These are phyloP conservation scores for Ameiurus melas DNA, from an alignment of 2,113 vertebrate genomes.

Conservation along the genomic window DNA sequence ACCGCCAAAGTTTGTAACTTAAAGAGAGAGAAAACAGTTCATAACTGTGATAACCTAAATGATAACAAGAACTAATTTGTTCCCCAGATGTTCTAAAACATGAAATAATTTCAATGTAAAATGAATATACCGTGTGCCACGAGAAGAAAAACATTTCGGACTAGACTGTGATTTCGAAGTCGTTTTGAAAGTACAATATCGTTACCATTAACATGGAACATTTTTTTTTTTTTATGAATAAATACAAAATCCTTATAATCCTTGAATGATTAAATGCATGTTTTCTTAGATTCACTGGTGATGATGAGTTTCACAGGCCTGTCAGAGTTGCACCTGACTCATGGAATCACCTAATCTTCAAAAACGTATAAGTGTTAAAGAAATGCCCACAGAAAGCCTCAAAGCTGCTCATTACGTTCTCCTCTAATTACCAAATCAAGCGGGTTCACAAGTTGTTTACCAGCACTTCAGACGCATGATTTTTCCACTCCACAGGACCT, in stretches of 20 bases:
- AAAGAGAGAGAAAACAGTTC: not conserved
- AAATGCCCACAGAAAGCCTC: not conserved
- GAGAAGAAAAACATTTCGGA: too few relatives aligned
- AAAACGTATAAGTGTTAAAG: not conserved
- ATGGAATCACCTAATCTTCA: not conserved
- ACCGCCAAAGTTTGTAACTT: too few relatives aligned
- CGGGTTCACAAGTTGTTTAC: conserved; percentile 37
- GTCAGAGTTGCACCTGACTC: not conserved
- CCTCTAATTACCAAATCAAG: not conserved
- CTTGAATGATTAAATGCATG: not conserved
- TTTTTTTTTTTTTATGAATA: too few relatives aligned
- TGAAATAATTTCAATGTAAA: not conserved
- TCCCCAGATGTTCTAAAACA: not conserved
- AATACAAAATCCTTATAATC: too few relatives aligned
- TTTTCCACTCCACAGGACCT: conserved; percentile 29
- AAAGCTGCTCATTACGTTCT: not conserved
- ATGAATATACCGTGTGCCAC: too few relatives aligned
- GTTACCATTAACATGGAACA: too few relatives aligned
- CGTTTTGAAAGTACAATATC: too few relatives aligned
- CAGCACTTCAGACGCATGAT: conserved; percentile 28
- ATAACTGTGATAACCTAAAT: not conserved
- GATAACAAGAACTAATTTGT: not conserved
- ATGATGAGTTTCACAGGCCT: not conserved
- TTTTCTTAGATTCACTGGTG: not conserved
- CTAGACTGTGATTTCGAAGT: too few relatives aligned